Evolutionary conservation across 92 coral and sea anemone species (phyloP), one percentile per base, ranked within the genome.

Genomic region (Zoanthus solanderi): DNA sequence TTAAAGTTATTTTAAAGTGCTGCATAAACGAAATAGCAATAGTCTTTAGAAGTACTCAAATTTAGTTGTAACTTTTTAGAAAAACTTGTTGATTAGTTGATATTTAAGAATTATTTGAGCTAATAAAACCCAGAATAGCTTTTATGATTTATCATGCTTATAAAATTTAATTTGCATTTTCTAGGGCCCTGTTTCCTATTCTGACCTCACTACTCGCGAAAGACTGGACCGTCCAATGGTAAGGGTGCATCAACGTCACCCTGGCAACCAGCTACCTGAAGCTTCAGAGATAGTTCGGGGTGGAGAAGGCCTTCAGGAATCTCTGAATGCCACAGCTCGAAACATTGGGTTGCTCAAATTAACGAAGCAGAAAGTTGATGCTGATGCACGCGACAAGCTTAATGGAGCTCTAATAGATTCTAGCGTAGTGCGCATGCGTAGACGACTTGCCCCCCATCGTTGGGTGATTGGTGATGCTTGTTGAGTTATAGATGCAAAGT

Each of bases 181-280:
- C 48, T 79, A 95, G 99, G 99, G 99, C 48, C 99, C 99, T 13
- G 98, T 95, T 11, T 92, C 99, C n/a, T 97, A 97, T 80, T 97
- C 98, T 74, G 99, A 97, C 88, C 90, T 97, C 69, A 97, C 98
- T 48, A 89, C 97, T 32, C 98, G 99, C 75, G 99, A 97, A 75
- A 93, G 94, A 78, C 93, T 97, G 63, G 99, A 97, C 83, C 95
- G 99, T 32, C 99, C 99, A 71, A 87, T 91, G 90, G 99, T 93
- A 1, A 87, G 86, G 42, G 94, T 95, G 4, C 88, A 86, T 89
- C 99, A 97, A 71, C 96, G 97, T 75, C 99, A 97, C 91, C 99
- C 99, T 78, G 99, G 99, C 42, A 97, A 92, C 93, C 99, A 97
- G 90, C 46, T 97, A 37, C 98, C 99, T 56, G 99, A 97, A 69